Conservation (phyloP, 2,888 invertebrate genomes). For the Cordilura impudica region DNA sequence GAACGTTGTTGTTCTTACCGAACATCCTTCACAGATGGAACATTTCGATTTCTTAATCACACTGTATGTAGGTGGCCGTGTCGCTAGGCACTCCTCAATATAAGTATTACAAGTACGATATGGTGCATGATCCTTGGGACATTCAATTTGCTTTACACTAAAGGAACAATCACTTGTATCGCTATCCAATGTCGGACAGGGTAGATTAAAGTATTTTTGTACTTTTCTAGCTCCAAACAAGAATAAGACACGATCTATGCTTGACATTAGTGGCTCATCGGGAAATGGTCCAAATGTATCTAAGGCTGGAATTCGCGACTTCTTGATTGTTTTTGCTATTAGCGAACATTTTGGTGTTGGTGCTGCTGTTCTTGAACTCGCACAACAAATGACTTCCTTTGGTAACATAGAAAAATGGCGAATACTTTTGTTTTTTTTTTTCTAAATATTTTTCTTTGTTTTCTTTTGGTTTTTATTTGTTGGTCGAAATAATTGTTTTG, state of each 20-base stretch:
- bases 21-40: slow-evolving; percentile 14
- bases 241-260: slow-evolving; percentile 69
- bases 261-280: slow-evolving; percentile 70
- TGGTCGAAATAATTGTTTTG: no score
- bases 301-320: slow-evolving; percentile 40
- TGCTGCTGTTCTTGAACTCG: background rate
- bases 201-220: slow-evolving; percentile 40
- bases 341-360: slow-evolving; percentile 33
- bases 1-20: background rate
- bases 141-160: slow-evolving; percentile 10
- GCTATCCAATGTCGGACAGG: background rate
- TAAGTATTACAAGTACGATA: slow-evolving; percentile 18
- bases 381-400: background rate
- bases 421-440: no score
- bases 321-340: slow-evolving; percentile 53
- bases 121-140: slow-evolving; percentile 26
- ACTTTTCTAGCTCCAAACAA: slow-evolving; percentile 64
- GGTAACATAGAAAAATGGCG: background rate
- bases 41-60: slow-evolving; percentile 32
- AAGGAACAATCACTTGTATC: slow-evolving; percentile 44
- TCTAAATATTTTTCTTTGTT: no score
- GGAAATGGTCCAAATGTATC: slow-evolving; percentile 70
- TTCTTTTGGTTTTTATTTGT: no score
- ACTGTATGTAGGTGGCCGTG: slow-evolving; percentile 17
- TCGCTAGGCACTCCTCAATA: background rate